Evolutionary conservation across 1,140 invertebrate genomes (phyloP), one percentile per base, ranked within the genome.

Genomic region (Leptestheria dahalacensis): DNA sequence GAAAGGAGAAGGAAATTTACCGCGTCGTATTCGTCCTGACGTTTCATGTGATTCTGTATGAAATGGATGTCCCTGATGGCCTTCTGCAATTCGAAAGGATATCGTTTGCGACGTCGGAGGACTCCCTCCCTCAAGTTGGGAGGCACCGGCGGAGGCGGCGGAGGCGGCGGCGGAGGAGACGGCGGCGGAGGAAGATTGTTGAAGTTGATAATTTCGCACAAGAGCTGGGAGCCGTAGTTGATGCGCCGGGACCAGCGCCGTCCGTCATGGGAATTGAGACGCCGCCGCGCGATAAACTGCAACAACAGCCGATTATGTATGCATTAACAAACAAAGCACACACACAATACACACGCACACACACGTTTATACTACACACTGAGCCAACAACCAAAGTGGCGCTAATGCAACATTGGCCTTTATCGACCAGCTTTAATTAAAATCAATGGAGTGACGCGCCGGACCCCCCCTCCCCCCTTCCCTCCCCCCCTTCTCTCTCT

Each of bases 41-140:
- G 79, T 66, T 89, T 86, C 77, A 92, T 91, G 66, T 93, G 91
- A 69, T 92, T 88, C 65, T 93, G 88, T 64, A 95, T 93, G 68
- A 95, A 96, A 81, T 91, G 89, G 25, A 94, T 87, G 70, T 94
- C 94, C 66, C 92, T 87, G 62, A 96, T 85, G 26, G 91, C 90
- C 69, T 92, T 91, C 67, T 93, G 88, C 63, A 94, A 74, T 68
- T 93, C 90, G 67, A 91, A 90, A 0, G 87, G 89, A 72, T 90
- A 91, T 67, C 89, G 89, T 72, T 88, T 88, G 56, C 41, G 25
- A 23, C 83, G 77, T 24, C 61, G 56, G 51, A 62, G 57, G 53
- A 64, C 62, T n/a, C 63, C 49, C 26, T 64, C 63, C 20, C 47
- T 48, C 25, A 57, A 48, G 24, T 62, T 58, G 25, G 48, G 50